phyloP scores from a whole-genome alignment of 2,113 vertebrate species.

The Tretioscincus oriximinensis region DNA sequence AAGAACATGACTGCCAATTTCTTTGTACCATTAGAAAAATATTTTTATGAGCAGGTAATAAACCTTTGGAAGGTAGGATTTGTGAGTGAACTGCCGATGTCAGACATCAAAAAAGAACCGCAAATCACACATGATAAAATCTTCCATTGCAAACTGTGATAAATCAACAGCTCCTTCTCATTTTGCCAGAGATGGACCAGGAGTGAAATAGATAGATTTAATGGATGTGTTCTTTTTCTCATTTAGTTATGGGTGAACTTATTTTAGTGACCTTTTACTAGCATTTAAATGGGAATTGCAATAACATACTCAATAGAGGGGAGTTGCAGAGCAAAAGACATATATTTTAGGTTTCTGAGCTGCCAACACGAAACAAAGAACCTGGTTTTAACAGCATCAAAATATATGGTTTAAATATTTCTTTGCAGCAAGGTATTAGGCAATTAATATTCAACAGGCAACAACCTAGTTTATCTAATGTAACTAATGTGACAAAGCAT shows the following conservation, averaged over 20 bases:
- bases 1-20: conserved; percentile 3
- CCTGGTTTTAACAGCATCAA: background rate
- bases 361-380: background rate
- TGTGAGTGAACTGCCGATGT: conserved; percentile 20
- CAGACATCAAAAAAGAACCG: conserved; percentile 2
- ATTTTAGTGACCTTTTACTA: conserved; percentile 20
- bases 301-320: background rate
- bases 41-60: conserved; percentile 10
- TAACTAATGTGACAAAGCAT: background rate
- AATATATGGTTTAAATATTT: too few relatives aligned
- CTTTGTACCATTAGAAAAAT: background rate
- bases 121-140: background rate
- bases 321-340: background rate
- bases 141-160: background rate
- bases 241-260: conserved; percentile 13
- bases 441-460: background rate
- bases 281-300: conserved; percentile 8
- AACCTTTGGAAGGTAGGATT: conserved; percentile 7
- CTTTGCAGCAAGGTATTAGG: too few relatives aligned
- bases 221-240: conserved; percentile 10
- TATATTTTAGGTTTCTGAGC: background rate
- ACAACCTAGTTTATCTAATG: background rate
- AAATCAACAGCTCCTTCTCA: conserved; percentile 15
- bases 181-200: background rate
- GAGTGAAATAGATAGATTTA: conserved; percentile 11